Conservation (phyloP, 2,113 vertebrate species). For the Micronycteris hirsuta region DNA sequence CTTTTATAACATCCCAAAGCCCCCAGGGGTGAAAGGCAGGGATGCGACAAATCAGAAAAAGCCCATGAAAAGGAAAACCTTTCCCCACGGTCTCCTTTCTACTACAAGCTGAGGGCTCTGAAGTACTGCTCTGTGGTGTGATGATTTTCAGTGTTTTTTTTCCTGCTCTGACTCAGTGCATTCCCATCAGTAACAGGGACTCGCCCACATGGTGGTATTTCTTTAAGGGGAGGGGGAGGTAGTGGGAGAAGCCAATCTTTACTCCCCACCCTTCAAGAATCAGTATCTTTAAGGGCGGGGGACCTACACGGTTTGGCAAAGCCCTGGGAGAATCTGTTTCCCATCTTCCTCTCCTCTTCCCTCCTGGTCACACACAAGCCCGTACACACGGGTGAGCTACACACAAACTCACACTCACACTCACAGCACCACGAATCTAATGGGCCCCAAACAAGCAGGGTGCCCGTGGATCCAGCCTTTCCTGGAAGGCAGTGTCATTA, state of each 20-base stretch:
- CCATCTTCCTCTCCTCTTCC: background rate
- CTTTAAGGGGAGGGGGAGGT: background rate
- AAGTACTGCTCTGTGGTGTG: background rate
- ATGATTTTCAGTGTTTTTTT: background rate
- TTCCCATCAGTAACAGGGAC: background rate
- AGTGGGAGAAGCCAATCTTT: background rate
- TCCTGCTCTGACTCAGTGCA: background rate
- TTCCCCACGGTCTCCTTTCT: background rate
- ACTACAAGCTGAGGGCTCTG: background rate
- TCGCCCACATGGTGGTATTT: background rate
- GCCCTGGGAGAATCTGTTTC: background rate
- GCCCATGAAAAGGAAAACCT: background rate
- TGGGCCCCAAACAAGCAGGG: background rate
- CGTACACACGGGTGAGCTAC: background rate
- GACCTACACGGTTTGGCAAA: background rate
- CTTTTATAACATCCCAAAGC: background rate
- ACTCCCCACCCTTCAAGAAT: background rate
- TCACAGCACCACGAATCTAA: background rate
- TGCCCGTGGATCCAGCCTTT: background rate
- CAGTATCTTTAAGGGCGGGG: background rate
- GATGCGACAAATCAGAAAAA: background rate
- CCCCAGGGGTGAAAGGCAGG: background rate
- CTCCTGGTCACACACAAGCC: background rate
- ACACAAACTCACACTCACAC: background rate
- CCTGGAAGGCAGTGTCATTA: background rate